These are phyloP conservation scores for Tauraco erythrolophus DNA, from an alignment of 2,113 vertebrate genomes.

Conservation along the genomic window DNA sequence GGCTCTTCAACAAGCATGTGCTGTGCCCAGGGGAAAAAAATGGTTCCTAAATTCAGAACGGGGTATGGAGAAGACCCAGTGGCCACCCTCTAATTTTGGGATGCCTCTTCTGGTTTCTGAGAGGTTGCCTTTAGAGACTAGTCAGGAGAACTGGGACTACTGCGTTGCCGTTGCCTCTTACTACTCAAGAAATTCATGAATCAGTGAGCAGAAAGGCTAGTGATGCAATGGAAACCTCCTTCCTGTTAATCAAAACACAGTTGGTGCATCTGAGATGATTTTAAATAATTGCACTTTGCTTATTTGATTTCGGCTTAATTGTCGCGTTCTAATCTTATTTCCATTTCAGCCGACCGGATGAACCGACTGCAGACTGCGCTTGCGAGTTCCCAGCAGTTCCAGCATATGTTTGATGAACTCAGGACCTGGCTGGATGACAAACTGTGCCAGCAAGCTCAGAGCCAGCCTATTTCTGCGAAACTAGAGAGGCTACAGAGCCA, in stretches of 20 bases:
- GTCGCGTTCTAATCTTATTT: conserved; percentile 50
- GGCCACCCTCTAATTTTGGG: background rate
- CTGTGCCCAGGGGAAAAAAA: background rate
- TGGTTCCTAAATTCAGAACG: background rate
- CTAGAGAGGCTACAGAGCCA: conserved; percentile 84
- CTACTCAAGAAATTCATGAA: background rate
- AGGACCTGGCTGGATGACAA: conserved; percentile 90
- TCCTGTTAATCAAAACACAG: conserved; percentile 56
- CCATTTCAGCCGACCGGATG: conserved; percentile 88
- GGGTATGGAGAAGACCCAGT: background rate
- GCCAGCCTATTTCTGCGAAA: conserved; percentile 85
- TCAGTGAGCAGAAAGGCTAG: background rate
- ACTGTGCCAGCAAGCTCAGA: conserved; percentile 74
- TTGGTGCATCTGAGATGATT: conserved; percentile 38
- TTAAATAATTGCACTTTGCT: conserved; percentile 49
- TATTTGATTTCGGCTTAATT: conserved; percentile 66
- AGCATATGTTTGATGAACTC: conserved; percentile 97
- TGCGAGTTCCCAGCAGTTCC: conserved; percentile 97
- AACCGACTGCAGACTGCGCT: conserved; percentile 94
- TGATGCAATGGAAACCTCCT: conserved; percentile 36
- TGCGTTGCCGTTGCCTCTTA: background rate
- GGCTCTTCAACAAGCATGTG: accelerated
- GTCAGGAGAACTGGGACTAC: background rate
- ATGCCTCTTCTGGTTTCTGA: background rate
- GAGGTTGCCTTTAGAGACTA: background rate